Conservation (phyloP, 2,888 invertebrate species). For the Ommatoiulus sabulosus region DNA sequence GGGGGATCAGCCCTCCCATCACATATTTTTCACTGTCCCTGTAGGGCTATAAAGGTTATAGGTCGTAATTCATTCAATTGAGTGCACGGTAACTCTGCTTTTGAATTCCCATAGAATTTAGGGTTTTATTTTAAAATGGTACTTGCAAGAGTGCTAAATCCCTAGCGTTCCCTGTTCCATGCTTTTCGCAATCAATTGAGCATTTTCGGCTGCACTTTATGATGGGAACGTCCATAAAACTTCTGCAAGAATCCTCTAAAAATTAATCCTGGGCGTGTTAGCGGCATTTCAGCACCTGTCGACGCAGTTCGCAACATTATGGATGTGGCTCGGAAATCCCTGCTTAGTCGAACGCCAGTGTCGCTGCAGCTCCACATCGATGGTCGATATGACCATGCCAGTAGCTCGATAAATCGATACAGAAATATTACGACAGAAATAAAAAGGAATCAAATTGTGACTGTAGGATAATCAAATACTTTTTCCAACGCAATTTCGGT, state of each 20-base stretch:
- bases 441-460: conserved; percentile 19
- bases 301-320: not conserved
- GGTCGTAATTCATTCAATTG: conserved; percentile 9
- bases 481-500: conserved; percentile 19
- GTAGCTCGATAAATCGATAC: not conserved
- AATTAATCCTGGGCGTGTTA: conserved; percentile 12
- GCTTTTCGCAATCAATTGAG: conserved; percentile 13
- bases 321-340: conserved; percentile 9
- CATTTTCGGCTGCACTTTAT: not conserved
- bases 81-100: not conserved
- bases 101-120: conserved; percentile 19
- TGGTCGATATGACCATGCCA: not conserved
- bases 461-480: conserved; percentile 19
- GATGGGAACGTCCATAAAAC: not conserved
- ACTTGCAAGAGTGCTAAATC: conserved; percentile 6
- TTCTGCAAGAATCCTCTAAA: not conserved
- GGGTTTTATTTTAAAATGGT: conserved; percentile 7
- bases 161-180: not conserved
- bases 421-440: conserved; percentile 19
- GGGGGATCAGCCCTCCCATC: not conserved
- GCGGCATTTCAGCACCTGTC: conserved; percentile 5
- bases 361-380: not conserved
- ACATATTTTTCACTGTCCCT: not conserved
- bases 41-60: conserved; percentile 19
- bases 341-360: not conserved